Evolutionary conservation across 2,888 invertebrate species (phyloP).

Genomic region (Parochlus steinenii): DNA sequence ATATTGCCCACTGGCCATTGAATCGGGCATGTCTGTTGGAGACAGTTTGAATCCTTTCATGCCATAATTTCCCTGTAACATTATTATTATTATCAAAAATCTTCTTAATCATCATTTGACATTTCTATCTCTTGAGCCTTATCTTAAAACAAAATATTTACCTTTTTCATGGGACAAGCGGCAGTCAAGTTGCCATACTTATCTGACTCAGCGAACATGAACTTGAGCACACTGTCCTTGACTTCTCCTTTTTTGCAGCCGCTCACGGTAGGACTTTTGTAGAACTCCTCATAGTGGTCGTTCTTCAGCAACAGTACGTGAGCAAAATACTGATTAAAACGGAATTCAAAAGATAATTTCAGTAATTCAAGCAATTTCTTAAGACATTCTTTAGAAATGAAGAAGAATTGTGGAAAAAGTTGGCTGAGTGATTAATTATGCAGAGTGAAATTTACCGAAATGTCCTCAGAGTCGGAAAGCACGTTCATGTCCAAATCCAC

Average conservation of each 20-base stretch:
- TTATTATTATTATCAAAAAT: too few species aligned
- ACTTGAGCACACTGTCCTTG: slow-evolving; percentile 7
- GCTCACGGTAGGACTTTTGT: not conserved
- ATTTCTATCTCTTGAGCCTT: too few species aligned
- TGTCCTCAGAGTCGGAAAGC: not conserved
- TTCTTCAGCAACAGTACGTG: too few species aligned
- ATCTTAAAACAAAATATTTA: too few species aligned
- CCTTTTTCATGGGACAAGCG: slow-evolving; percentile 9
- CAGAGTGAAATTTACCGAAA: too few species aligned
- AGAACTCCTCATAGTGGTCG: slow-evolving; percentile 3
- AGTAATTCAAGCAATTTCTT: too few species aligned
- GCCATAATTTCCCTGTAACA: slow-evolving; percentile 5
- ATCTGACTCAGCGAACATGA: slow-evolving; percentile 4
- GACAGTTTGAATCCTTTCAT: slow-evolving; percentile 6
- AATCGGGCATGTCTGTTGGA: slow-evolving; percentile 2
- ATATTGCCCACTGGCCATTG: slow-evolving; percentile 3
- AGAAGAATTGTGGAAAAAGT: too few species aligned
- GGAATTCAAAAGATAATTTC: too few species aligned
- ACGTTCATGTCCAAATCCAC: slow-evolving; percentile 1
- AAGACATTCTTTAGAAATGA: too few species aligned
- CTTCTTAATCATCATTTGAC: too few species aligned
- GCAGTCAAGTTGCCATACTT: slow-evolving; percentile 8
- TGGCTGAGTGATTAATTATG: too few species aligned
- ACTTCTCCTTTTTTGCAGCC: slow-evolving; percentile 1
- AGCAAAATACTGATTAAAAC: too few species aligned